Conservation (phyloP, 2,888 invertebrate species). For the Chymomyza fuscimana region DNA sequence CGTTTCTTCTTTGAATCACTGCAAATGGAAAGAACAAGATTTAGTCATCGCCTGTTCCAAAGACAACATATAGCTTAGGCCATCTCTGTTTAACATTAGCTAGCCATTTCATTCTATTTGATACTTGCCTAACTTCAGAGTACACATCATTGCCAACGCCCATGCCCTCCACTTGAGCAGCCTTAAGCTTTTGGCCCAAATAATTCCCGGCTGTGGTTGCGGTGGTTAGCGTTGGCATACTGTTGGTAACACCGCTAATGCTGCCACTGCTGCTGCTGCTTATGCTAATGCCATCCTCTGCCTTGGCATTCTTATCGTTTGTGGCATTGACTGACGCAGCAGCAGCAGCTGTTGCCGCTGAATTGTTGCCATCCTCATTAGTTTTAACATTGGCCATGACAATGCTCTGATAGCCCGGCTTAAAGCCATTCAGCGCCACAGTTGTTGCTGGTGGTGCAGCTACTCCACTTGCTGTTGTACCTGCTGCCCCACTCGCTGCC, state of each 20-base stretch:
- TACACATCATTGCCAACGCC: constrained; percentile 75
- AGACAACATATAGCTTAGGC: constrained; percentile 12
- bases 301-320: constrained; percentile 19
- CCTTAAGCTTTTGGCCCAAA: constrained; percentile 77
- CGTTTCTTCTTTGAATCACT: constrained; percentile 79
- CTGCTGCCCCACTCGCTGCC: constrained; percentile 42
- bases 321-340: constrained; percentile 15
- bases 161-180: constrained; percentile 75
- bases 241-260: constrained; percentile 42
- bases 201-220: constrained; percentile 75
- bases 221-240: constrained; percentile 65
- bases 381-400: constrained; percentile 56
- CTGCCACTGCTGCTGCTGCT: constrained; percentile 26
- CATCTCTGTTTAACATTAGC: constrained; percentile 13
- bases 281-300: constrained; percentile 10
- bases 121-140: constrained; percentile 76
- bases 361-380: constrained; percentile 16
- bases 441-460: constrained; percentile 42
- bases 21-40: constrained; percentile 26
- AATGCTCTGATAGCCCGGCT: constrained; percentile 64
- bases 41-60: not conserved
- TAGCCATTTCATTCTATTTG: not conserved
- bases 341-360: constrained; percentile 26
- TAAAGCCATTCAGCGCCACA: constrained; percentile 61
- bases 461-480: constrained; percentile 37